Base-by-base conservation (phyloP, 1,140 invertebrate genomes). In the Stegodyphus dumicola region DNA sequence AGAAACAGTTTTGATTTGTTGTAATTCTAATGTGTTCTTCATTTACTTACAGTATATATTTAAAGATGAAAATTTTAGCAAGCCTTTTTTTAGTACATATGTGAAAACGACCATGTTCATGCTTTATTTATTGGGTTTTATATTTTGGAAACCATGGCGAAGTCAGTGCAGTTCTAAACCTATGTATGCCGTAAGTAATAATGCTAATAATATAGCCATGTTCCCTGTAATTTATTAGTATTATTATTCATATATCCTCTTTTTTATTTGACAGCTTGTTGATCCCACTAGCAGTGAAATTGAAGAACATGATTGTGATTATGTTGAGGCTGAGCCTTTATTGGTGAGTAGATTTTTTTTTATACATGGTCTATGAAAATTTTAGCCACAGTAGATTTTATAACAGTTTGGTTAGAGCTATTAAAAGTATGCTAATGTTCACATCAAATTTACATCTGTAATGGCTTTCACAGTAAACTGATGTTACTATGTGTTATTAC, bases 21-120 rank as follows among this genome's bases (percentile, higher is more conserved):
- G 3, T 33, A 33, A 33, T 33, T 33, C 33, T 33, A 33, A 33
- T 33, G 56, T 60, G 56, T 60, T 60, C 15, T 60, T 10, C 56
- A 10, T 60, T 15, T 60, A 60, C 9, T 93, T 93, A 77, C 91
- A 97, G 95, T 96, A 95, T 91, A 93, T 97, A 73, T 96, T 96
- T 89, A 92, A 94, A 87, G 92, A 95, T 91, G 94, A 93, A 89
- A 91, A 94, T 33, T 97, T 93, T 89, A 92, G 95, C 89, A 97
- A 97, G 88, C 95, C 96, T 78, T 97, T 96, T 91, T 97, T 97
- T 90, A 96, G 93, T 88, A 96, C 96, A 7, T 97, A 96, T 90
- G 91, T 96, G 56, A 96, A 96, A 90, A 96, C 95, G 10, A 95
- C 94, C 7, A 95, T 97, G 95, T 96, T 97, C 89, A 93, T 94